Percentiles rank a stretch among this genome's conserved stretches.
Evolutionary conservation across 2,113 vertebrate genomes (phyloP).

Genomic region (Catagonus wagneri): DNA sequence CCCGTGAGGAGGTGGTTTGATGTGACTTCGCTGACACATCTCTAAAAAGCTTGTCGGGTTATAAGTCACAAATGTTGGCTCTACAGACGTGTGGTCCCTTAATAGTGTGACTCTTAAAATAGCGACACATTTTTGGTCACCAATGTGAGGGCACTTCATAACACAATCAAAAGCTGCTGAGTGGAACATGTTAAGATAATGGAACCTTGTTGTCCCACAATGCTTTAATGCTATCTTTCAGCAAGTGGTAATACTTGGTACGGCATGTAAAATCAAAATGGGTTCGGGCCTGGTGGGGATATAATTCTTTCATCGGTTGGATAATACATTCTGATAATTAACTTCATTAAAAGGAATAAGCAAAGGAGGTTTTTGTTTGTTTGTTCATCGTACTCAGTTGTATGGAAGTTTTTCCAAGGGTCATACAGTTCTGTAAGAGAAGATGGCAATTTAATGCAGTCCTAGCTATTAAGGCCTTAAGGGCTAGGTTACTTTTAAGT

Average conservation of each 20-base stretch:
- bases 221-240: slow-evolving; percentile 56
- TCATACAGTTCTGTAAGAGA: slow-evolving; percentile 34
- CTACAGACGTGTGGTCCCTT: slow-evolving; percentile 45
- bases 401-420: slow-evolving; percentile 58
- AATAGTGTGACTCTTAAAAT: slow-evolving; percentile 45
- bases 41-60: slow-evolving; percentile 19
- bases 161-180: not conserved
- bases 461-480: slow-evolving; percentile 66
- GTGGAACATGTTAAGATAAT: slow-evolving; percentile 52
- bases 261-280: not conserved
- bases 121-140: slow-evolving; percentile 38
- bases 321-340: slow-evolving; percentile 64
- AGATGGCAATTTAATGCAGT: slow-evolving; percentile 52
- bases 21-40: slow-evolving; percentile 59
- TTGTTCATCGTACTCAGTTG: slow-evolving; percentile 53
- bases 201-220: slow-evolving; percentile 43
- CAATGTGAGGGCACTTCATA: not conserved
- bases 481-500: slow-evolving; percentile 67
- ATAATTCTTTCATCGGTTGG: slow-evolving; percentile 69
- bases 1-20: not conserved
- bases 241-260: slow-evolving; percentile 41
- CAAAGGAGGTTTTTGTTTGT: not conserved
- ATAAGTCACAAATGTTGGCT: slow-evolving; percentile 64
- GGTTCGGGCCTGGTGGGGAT: slow-evolving; percentile 21
- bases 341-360: not conserved